phyloP scores from a whole-genome alignment of 2,888 invertebrate species.

The Pollenia amentaria region DNA sequence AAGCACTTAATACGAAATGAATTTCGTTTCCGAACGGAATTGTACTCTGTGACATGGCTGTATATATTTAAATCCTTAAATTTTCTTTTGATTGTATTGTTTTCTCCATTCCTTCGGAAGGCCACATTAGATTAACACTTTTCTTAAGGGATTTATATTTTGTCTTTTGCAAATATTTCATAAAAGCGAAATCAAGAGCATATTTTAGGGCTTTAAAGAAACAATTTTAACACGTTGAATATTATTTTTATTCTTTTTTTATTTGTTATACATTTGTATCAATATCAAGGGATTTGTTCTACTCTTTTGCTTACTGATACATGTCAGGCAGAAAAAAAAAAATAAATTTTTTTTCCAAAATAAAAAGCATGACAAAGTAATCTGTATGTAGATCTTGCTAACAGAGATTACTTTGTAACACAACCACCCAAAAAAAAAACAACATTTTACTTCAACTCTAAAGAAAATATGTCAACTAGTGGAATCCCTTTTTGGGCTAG shows the following conservation, averaged over 20 bases:
- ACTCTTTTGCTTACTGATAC: not conserved
- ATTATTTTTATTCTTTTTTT: not conserved
- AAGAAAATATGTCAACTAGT: not conserved
- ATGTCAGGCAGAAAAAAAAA: not conserved
- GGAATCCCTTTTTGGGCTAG: not conserved
- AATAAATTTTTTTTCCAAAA: not conserved
- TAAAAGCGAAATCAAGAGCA: not conserved
- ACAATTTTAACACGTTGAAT: not conserved
- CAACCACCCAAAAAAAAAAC: not conserved
- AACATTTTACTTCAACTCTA: not conserved
- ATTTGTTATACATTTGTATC: slow-evolving; percentile 2
- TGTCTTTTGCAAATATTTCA: not conserved
- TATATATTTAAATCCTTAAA: not conserved
- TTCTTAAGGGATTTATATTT: slow-evolving; percentile 22
- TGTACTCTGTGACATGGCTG: no score
- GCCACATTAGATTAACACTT: not conserved
- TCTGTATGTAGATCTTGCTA: not conserved
- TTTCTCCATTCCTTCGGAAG: not conserved
- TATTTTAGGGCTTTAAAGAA: slow-evolving; percentile 9
- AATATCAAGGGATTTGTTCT: slow-evolving; percentile 11
- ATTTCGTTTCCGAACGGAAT: no score
- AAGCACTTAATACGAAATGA: no score
- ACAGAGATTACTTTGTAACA: not conserved
- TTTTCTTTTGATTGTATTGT: not conserved
- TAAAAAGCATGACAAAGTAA: not conserved